Evolutionary conservation across 2,888 invertebrate genomes (phyloP).

Genomic region (Balanococcus diminutus): DNA sequence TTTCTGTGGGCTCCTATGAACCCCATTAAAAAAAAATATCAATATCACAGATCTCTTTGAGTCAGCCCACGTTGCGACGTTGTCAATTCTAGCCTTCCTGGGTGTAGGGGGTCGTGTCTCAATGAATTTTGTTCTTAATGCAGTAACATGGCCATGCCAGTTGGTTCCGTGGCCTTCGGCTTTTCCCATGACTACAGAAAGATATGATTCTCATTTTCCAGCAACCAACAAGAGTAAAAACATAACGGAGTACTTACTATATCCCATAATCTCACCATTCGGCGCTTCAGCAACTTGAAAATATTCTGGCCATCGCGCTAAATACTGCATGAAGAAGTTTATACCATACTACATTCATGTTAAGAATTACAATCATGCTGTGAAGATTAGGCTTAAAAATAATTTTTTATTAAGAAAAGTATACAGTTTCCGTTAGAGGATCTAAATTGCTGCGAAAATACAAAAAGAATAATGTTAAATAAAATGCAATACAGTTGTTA

Average conservation of each 20-base stretch:
- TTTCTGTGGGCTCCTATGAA: too few relatives aligned
- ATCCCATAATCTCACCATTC: constrained; percentile 96
- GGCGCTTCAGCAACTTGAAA: constrained; percentile 97
- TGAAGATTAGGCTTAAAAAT: neutral
- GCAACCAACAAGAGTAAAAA: too few relatives aligned
- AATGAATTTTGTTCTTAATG: too few relatives aligned
- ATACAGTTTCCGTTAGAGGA: constrained; percentile 87
- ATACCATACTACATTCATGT: constrained; percentile 72
- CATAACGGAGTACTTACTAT: constrained; percentile 89
- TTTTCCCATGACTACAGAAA: constrained; percentile 92
- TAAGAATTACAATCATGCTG: constrained; percentile 53
- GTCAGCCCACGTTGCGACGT: too few relatives aligned
- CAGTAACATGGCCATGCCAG: constrained; percentile 99
- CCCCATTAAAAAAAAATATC: too few relatives aligned
- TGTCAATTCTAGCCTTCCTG: too few relatives aligned
- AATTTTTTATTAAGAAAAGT: constrained; percentile 60
- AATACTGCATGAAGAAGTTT: constrained; percentile 95
- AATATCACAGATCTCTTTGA: too few relatives aligned
- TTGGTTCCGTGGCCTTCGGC: constrained; percentile 94
- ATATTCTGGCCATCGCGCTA: constrained; percentile 98
- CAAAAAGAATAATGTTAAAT: too few relatives aligned
- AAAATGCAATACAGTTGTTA: too few relatives aligned
- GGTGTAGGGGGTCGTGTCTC: too few relatives aligned
- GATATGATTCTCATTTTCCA: neutral
- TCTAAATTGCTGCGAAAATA: constrained; percentile 83